Evolutionary conservation across 2,113 vertebrate species (phyloP).

Genomic region (Strigops habroptila): DNA sequence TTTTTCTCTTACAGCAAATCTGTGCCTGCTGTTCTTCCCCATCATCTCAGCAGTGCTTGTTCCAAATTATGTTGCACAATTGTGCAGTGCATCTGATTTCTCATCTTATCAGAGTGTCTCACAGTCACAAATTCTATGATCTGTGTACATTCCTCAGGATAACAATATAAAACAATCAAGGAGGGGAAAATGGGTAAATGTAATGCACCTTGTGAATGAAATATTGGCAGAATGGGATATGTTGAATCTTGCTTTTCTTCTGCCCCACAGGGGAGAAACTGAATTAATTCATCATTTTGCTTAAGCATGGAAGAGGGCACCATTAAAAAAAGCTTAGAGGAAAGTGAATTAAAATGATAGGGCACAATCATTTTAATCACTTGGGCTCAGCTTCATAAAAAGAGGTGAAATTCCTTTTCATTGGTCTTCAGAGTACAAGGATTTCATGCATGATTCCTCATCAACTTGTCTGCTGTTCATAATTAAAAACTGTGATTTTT

Average conservation of each 20-base stretch:
- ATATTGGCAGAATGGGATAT: slow-evolving; percentile 2
- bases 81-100: background rate
- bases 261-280: slow-evolving; percentile 27
- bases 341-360: slow-evolving; percentile 56
- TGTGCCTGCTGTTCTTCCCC: background rate
- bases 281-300: slow-evolving; percentile 53
- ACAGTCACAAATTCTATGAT: background rate
- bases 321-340: slow-evolving; percentile 46
- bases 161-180: slow-evolving; percentile 17
- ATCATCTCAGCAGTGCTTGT: background rate
- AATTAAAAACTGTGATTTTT: slow-evolving; percentile 19
- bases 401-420: slow-evolving; percentile 54
- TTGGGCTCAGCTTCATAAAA: slow-evolving; percentile 45
- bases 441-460: slow-evolving; percentile 48
- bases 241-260: slow-evolving; percentile 47
- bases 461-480: background rate
- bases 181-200: background rate
- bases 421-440: slow-evolving; percentile 26
- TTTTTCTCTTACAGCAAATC: background rate
- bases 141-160: slow-evolving; percentile 16
- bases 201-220: slow-evolving; percentile 30
- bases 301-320: slow-evolving; percentile 38
- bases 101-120: background rate
- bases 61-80: background rate
- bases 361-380: slow-evolving; percentile 42